Evolutionary conservation across 2,113 vertebrate species (phyloP).

Genomic region (Urocynchramus pylzowi): DNA sequence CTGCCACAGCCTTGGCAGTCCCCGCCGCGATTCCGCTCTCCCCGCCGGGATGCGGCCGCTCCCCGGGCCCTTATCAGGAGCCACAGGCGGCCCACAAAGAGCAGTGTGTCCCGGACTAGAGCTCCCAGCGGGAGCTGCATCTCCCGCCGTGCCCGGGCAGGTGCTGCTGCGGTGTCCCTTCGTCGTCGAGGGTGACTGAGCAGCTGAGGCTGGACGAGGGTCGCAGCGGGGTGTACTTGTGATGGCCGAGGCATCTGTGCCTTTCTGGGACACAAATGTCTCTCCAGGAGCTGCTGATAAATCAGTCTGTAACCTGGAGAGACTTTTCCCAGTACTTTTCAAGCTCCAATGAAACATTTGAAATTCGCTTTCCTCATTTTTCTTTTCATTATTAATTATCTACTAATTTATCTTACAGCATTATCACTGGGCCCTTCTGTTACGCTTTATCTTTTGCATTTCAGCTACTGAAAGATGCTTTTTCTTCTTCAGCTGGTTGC

Average conservation of each 20-base stretch:
- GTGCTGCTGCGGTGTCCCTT: not conserved
- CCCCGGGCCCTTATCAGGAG: constrained; percentile 74
- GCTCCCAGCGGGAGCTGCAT: not conserved
- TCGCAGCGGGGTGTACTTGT: accelerated
- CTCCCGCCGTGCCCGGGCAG: not conserved
- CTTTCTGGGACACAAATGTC: accelerated
- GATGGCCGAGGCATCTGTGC: accelerated
- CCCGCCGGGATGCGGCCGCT: accelerated
- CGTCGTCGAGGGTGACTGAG: not conserved
- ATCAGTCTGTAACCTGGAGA: no score
- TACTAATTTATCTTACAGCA: not conserved
- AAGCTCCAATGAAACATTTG: accelerated
- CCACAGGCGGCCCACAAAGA: constrained; percentile 47
- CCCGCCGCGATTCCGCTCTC: accelerated
- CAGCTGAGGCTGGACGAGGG: accelerated
- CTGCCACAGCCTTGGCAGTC: not conserved
- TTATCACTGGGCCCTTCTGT: no score
- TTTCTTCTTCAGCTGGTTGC: accelerated
- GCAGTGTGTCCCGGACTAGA: not conserved
- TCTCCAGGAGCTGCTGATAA: not conserved
- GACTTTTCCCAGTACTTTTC: accelerated
- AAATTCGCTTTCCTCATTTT: accelerated
- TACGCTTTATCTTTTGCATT: accelerated
- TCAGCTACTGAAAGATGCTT: not conserved
- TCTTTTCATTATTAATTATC: not conserved